These are phyloP conservation scores for Melanotaenia boesemani DNA, from an alignment of 2,797 vertebrate species.

Conservation along the genomic window DNA sequence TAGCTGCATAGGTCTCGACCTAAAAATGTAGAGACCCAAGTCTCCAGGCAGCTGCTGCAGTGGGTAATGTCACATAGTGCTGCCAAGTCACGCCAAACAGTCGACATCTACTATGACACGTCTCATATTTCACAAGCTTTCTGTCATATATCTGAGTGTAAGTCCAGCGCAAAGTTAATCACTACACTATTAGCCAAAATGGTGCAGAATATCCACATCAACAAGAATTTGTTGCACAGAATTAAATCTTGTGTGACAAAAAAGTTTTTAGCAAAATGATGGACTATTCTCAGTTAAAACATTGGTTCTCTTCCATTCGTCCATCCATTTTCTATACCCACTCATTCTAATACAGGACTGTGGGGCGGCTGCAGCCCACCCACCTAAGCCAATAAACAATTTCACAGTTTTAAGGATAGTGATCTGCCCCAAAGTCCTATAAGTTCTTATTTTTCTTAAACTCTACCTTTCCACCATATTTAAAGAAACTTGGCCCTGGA, in stretches of 20 bases:
- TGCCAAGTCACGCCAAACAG: slow-evolving; percentile 79
- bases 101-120: slow-evolving; percentile 68
- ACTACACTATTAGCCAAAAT: not conserved
- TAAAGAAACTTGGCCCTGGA: not conserved
- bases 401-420: not conserved
- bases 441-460: not conserved
- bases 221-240: not conserved
- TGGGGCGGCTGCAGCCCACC: no score
- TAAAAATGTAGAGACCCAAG: slow-evolving; percentile 67
- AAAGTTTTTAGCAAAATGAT: not conserved
- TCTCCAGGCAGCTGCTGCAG: slow-evolving; percentile 78
- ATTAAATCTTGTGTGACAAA: not conserved
- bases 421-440: not conserved
- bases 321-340: not conserved
- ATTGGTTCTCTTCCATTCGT: not conserved
- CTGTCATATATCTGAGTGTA: slow-evolving; percentile 52
- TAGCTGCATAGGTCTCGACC: slow-evolving; percentile 78
- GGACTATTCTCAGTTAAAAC: not conserved
- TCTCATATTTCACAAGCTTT: slow-evolving; percentile 75
- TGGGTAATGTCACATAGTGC: slow-evolving; percentile 78
- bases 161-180: slow-evolving; percentile 25
- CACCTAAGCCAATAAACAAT: not conserved
- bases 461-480: not conserved
- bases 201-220: not conserved
- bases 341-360: no score